phyloP scores from a whole-genome alignment of 1,140 invertebrate genomes.

The Brachionus paranguensis region DNA sequence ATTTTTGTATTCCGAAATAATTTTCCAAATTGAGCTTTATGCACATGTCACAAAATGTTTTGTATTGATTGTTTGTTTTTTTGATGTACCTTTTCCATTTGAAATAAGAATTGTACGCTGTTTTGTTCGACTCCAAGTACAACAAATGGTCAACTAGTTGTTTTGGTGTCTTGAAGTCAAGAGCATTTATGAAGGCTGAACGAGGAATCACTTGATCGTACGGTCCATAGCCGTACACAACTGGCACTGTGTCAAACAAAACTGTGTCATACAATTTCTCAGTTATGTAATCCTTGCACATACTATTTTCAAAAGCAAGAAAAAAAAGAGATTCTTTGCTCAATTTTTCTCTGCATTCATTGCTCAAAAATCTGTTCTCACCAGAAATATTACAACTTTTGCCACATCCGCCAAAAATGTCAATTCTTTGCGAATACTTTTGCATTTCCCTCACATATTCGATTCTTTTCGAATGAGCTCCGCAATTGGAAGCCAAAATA shows the following conservation, averaged over 20 bases:
- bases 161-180: slow-evolving; percentile 40
- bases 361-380: neutral
- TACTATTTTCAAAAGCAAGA: slow-evolving; percentile 46
- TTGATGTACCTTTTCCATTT: slow-evolving; percentile 15
- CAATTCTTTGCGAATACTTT: slow-evolving; percentile 39
- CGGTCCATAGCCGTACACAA: slow-evolving; percentile 4
- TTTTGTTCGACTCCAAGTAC: slow-evolving; percentile 31
- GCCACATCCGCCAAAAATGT: slow-evolving; percentile 44
- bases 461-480: neutral
- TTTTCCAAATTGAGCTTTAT: slow-evolving; percentile 18
- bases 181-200: slow-evolving; percentile 37
- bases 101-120: slow-evolving; percentile 7
- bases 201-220: slow-evolving; percentile 15
- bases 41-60: slow-evolving; percentile 30
- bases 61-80: neutral
- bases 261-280: slow-evolving; percentile 46
- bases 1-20: neutral
- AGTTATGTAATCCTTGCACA: slow-evolving; percentile 46
- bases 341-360: slow-evolving; percentile 30
- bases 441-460: slow-evolving; percentile 18
- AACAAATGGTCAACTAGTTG: slow-evolving; percentile 41
- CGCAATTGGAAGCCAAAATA: neutral
- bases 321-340: slow-evolving; percentile 46
- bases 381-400: neutral
- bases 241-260: slow-evolving; percentile 3